Percentiles rank a stretch among this genome's conserved stretches.
Evolutionary conservation across 2,888 invertebrate species (phyloP).

Genomic region (Candidula unifasciata): DNA sequence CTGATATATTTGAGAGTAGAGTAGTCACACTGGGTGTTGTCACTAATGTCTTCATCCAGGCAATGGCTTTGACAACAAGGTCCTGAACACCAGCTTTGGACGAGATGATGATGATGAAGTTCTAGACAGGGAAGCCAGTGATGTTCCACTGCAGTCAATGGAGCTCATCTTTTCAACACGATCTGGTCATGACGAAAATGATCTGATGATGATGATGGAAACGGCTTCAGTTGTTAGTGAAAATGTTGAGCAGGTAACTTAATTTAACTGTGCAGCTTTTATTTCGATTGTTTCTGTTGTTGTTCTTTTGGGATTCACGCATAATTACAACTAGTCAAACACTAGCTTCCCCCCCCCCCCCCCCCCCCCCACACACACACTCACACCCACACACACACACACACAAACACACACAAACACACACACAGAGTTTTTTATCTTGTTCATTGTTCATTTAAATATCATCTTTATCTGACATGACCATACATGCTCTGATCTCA

Average conservation of each 20-base stretch:
- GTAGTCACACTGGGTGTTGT: neutral
- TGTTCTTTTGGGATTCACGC: no score
- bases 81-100: neutral
- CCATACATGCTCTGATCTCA: no score
- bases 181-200: slow-evolving; percentile 38
- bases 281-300: no score
- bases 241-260: slow-evolving; percentile 59
- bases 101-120: slow-evolving; percentile 61
- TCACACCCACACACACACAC: no score
- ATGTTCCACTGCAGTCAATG: slow-evolving; percentile 44
- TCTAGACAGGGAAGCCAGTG: slow-evolving; percentile 57
- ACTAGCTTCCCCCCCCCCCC: no score
- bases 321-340: no score
- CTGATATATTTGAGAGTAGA: no score
- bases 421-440: no score
- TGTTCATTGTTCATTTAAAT: no score
- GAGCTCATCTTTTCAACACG: slow-evolving; percentile 12
- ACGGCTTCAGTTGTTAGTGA: slow-evolving; percentile 65
- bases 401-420: no score
- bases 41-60: neutral
- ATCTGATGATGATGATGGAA: slow-evolving; percentile 64
- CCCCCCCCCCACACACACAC: no score
- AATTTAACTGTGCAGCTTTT: neutral
- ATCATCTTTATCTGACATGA: no score
- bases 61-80: neutral